phyloP scores from a whole-genome alignment of 2,113 vertebrate genomes.

The Mohoua ochrocephala region DNA sequence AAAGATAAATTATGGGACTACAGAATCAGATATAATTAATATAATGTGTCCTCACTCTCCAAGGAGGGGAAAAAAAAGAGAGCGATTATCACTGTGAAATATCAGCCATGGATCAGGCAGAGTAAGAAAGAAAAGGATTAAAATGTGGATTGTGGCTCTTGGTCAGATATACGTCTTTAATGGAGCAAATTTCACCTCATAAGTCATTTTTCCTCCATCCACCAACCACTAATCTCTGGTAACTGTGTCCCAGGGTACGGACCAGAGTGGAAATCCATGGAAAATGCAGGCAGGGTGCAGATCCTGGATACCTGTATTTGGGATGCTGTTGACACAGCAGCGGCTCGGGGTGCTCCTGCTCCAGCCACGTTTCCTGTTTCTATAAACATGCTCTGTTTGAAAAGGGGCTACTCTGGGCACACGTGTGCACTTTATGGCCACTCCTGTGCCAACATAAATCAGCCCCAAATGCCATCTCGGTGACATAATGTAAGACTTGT shows the following conservation, averaged over 20 bases:
- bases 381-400: slow-evolving; percentile 62
- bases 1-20: neutral
- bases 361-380: slow-evolving; percentile 49
- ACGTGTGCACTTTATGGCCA: slow-evolving; percentile 53
- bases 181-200: neutral
- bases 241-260: neutral
- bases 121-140: neutral
- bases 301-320: slow-evolving; percentile 66
- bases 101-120: neutral
- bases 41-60: neutral
- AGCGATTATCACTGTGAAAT: neutral
- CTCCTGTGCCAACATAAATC: slow-evolving; percentile 63
- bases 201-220: slow-evolving; percentile 5
- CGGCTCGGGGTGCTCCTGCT: slow-evolving; percentile 26
- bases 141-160: neutral
- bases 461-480: slow-evolving; percentile 49
- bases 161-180: neutral
- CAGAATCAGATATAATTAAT: neutral
- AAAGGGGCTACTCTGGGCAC: slow-evolving; percentile 54
- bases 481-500: slow-evolving; percentile 53
- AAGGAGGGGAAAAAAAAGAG: neutral
- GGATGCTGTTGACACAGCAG: slow-evolving; percentile 60
- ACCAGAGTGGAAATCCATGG: neutral
- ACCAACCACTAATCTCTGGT: neutral
- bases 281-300: slow-evolving; percentile 26